Percentiles rank a stretch among this genome's conserved stretches.
These are phyloP conservation scores for Drosophila nigrodunni DNA, from an alignment of 1,140 invertebrate species.

Conservation along the genomic window DNA sequence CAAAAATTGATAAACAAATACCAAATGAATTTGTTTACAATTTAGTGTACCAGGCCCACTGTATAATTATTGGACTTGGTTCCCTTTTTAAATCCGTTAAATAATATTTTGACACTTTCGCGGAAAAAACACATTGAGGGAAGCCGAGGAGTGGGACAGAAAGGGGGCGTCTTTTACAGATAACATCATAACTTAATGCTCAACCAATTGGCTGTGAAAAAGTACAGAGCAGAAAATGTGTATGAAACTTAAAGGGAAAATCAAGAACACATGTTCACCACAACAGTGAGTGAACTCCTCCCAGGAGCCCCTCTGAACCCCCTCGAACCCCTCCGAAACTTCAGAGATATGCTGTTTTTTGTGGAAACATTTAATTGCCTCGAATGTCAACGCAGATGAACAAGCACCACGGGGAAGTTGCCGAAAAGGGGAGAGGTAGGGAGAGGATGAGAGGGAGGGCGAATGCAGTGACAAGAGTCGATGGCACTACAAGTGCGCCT, in stretches of 20 bases:
- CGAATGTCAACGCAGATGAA: constrained; percentile 81
- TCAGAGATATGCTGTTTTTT: constrained; percentile 42
- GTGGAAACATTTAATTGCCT: constrained; percentile 73
- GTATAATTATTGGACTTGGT: constrained; percentile 5
- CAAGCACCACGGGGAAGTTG: constrained; percentile 62
- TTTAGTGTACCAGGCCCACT: constrained; percentile 8
- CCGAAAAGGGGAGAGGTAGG: constrained; percentile 6
- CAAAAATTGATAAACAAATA: background rate
- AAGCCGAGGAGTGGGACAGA: background rate
- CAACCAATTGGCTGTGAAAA: constrained; percentile 79
- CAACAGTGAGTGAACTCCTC: background rate
- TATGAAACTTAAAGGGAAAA: constrained; percentile 49
- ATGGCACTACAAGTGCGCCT: constrained; percentile 63
- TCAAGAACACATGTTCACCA: constrained; percentile 71
- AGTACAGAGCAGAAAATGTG: constrained; percentile 22
- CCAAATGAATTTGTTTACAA: background rate
- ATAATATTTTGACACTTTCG: constrained; percentile 72
- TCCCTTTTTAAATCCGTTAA: constrained; percentile 45
- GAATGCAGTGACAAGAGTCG: constrained; percentile 29
- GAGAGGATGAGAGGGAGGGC: background rate
- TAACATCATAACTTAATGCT: constrained; percentile 75
- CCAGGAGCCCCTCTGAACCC: background rate
- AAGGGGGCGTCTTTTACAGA: constrained; percentile 33
- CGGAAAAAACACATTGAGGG: constrained; percentile 37
- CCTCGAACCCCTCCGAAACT: background rate